Evolutionary conservation across 1,140 invertebrate species (phyloP), one percentile per base, ranked within the genome.

Genomic region (Acromyrmex echinatior): DNA sequence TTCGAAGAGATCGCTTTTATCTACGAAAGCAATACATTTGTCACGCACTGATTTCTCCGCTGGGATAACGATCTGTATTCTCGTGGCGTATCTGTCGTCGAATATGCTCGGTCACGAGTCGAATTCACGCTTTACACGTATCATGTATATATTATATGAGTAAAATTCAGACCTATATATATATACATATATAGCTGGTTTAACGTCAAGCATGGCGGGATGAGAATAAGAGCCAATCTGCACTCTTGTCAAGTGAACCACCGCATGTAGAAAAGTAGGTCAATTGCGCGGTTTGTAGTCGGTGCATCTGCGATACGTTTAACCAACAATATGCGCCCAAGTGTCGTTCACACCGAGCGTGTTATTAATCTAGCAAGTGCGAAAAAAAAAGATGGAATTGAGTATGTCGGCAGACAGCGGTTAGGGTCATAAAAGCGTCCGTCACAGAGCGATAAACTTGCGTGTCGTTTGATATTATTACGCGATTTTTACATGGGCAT

Each of bases 31-130:
- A 84, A 62, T 84, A 84, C 45, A 74, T 84, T 74, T 18, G 56
- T 74, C 16, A 39, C 39, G 25, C 68, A 49, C 56, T 84, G 68
- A 84, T 84, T 84, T 84, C 39, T 62, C 70, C 14, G 14, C 2
- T 12, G 12, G 56, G 56, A 84, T 84, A 84, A 84, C 70, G 80
- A 63, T 74, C 53, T 49, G 68, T 82, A 84, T 84, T 76, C 80
- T 71, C 56, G 70, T n/a, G 39, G 39, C 39, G 56, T 74, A 62
- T 49, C 39, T 39, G 49, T 28, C 70, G 28, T 74, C 63, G 39
- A 76, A 84, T 84, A 63, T 58, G 28, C 7, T 49, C n/a, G 31
- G 68, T 39, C 39, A 58, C 39, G 56, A 74, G 62, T 82, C 25
- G 68, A 35, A 63, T 84, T 25, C 39, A 28, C 18, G n/a, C 25